Evolutionary conservation across 1,140 invertebrate genomes (phyloP), one percentile per base, ranked within the genome.

Genomic region (Tetraneura akinire): DNA sequence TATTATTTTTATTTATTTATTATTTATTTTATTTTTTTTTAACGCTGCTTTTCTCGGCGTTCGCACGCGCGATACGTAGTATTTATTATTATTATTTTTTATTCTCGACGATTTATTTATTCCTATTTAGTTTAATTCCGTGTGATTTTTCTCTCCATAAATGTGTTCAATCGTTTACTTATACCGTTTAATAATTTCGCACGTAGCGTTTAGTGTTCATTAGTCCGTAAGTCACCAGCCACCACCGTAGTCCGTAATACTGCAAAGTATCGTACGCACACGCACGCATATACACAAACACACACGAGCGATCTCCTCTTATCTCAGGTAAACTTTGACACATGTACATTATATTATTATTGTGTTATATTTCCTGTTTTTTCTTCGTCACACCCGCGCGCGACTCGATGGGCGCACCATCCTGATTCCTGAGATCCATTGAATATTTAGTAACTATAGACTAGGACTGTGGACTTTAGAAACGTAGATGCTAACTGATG

Each of bases 241-340:
- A 14, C 8, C 14, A 14, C 8, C 21, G n/a, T 3, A n/a, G 37
- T 47, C 21, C 14, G 9, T 8, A n/a, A n/a, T n/a, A 32, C 57
- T 6, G 18, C 26, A 11, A 14, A n/a, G 3, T 37, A 5, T 45
- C 29, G 3, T 37, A 47, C 13, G 14, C 62, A 21, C 37, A 21
- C 21, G 1, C 66, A 45, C 45, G 16, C 47, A n/a, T 23, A 2
- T 26, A 8, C 14, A 16, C 14, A 16, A 6, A 13, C 37, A 49
- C 47, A 51, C n/a, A 14, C 42, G 23, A 37, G 42, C 21, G 64
- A 23, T 74, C 51, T 32, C 18, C 32, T 68, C 13, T 78, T 78
- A 62, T 78, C 74, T 78, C 74, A 78, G 74, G 74, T 78, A 78
- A 78, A 78, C 55, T 42, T 60, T 78, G 74, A 62, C 23, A n/a